A percentile compares a stretch with the other conserved stretches of the same genome.
These are phyloP conservation scores for Tribolium freemani DNA, from an alignment of 2,888 invertebrate species.

Conservation along the genomic window DNA sequence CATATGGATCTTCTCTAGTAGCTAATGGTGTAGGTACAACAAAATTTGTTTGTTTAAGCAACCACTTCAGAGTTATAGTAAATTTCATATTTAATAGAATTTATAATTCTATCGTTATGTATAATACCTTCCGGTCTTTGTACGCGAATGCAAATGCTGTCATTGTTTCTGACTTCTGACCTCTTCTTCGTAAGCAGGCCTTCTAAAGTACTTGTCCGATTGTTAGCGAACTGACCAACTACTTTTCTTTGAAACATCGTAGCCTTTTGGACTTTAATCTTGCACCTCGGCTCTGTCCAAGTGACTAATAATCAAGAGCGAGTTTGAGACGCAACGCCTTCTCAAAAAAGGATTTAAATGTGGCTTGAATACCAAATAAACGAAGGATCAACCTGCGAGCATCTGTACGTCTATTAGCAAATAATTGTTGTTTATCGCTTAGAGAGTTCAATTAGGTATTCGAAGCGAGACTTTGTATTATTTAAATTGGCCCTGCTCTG, in stretches of 20 bases:
- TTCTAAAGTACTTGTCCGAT: constrained; percentile 1
- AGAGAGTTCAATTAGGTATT: constrained; percentile 58
- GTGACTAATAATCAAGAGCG: neutral
- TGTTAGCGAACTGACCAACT: constrained; percentile 3
- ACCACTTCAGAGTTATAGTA: constrained; percentile 12
- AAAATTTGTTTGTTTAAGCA: constrained; percentile 34
- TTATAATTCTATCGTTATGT: constrained; percentile 5
- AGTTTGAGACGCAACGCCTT: neutral
- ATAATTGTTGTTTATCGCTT: constrained; percentile 63
- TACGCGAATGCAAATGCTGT: constrained; percentile 46
- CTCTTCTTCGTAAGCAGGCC: constrained; percentile 30
- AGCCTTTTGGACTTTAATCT: neutral
- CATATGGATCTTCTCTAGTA: constrained; percentile 51
- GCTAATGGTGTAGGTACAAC: constrained; percentile 40
- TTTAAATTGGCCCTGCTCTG: constrained; percentile 47
- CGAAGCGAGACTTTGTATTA: constrained; percentile 48
- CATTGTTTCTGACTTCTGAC: constrained; percentile 44
- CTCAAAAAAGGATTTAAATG: constrained; percentile 10
- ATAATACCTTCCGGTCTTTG: constrained; percentile 49
- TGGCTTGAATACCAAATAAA: constrained; percentile 44
- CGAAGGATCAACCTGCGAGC: constrained; percentile 50
- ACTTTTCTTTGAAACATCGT: neutral
- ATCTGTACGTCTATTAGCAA: constrained; percentile 59
- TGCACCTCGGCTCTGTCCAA: neutral
- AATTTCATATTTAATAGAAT: constrained; percentile 12